A percentile compares a stretch with the other conserved stretches of the same genome.
These are phyloP conservation scores for Cordilura impudica DNA, from an alignment of 2,888 invertebrate species.

Conservation along the genomic window DNA sequence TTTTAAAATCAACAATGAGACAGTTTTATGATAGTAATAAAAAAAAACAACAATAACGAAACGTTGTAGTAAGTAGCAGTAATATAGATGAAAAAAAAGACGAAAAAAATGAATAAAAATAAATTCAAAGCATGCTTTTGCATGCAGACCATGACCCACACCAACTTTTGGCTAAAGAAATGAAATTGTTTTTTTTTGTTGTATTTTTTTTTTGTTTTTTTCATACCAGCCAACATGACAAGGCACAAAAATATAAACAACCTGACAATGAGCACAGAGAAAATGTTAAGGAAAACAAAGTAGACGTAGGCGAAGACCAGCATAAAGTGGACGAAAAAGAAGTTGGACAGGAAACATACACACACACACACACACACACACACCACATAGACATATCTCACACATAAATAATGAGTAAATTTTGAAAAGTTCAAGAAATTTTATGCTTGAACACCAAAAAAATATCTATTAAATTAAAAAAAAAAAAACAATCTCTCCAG, in stretches of 20 bases:
- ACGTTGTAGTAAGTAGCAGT: constrained; percentile 23
- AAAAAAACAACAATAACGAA: constrained; percentile 18
- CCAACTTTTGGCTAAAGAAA: constrained; percentile 66
- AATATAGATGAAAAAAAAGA: constrained; percentile 20
- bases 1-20: constrained; percentile 31
- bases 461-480: constrained; percentile 71
- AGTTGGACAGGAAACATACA: neutral
- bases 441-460: constrained; percentile 73
- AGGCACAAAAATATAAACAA: constrained; percentile 51
- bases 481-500: neutral
- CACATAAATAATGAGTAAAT: no score
- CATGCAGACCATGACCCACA: constrained; percentile 75
- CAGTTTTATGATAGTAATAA: constrained; percentile 55
- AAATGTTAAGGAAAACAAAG: constrained; percentile 5
- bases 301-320: constrained; percentile 52
- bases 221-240: constrained; percentile 29
- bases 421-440: constrained; percentile 61
- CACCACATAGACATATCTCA: no score
- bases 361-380: neutral
- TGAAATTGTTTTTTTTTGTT: constrained; percentile 10
- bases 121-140: constrained; percentile 51
- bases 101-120: constrained; percentile 20
- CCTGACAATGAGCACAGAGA: constrained; percentile 51
- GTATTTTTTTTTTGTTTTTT: neutral
- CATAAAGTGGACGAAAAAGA: neutral